Percentiles rank a stretch among this genome's conserved stretches.
phyloP scores from a whole-genome alignment of 2,113 vertebrate genomes.

The Tautogolabrus adspersus region DNA sequence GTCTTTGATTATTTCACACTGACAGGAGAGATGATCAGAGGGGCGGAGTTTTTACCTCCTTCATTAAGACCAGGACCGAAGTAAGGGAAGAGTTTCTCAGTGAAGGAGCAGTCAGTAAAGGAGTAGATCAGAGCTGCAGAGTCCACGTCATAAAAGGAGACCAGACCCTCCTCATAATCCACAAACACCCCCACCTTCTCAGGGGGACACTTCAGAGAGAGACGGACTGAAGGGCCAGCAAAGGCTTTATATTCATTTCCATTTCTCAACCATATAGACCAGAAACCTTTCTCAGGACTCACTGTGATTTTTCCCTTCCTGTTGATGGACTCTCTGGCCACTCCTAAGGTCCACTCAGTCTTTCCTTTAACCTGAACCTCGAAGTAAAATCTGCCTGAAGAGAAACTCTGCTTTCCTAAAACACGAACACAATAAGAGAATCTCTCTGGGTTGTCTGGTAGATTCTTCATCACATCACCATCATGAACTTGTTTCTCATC shows the following conservation, averaged over 20 bases:
- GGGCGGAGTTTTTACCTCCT: not conserved
- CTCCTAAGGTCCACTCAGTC: not conserved
- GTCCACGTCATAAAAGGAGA: conserved; percentile 32
- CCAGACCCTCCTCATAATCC: conserved; percentile 33
- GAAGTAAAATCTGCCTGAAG: conserved; percentile 25
- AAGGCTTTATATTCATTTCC: not conserved
- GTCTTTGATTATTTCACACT: too few relatives aligned
- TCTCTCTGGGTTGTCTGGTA: conserved; percentile 15
- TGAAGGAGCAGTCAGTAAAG: conserved; percentile 39
- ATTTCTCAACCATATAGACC: conserved; percentile 18
- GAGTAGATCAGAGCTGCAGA: conserved; percentile 32
- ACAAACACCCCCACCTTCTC: conserved; percentile 41
- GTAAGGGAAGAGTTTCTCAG: conserved; percentile 6
- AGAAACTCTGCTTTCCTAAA: conserved; percentile 24
- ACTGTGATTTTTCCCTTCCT: not conserved
- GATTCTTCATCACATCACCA: not conserved
- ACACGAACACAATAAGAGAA: not conserved
- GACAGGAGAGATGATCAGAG: not conserved
- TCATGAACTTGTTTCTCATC: conserved; percentile 7
- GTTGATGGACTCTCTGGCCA: conserved; percentile 18
- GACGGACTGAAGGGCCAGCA: fast-evolving
- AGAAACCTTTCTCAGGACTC: not conserved
- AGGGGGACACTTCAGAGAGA: not conserved
- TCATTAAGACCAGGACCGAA: not conserved
- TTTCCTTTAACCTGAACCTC: conserved; percentile 36